Base-by-base conservation (phyloP, 92 coral and sea anemone genomes). In the Porites evermanni region DNA sequence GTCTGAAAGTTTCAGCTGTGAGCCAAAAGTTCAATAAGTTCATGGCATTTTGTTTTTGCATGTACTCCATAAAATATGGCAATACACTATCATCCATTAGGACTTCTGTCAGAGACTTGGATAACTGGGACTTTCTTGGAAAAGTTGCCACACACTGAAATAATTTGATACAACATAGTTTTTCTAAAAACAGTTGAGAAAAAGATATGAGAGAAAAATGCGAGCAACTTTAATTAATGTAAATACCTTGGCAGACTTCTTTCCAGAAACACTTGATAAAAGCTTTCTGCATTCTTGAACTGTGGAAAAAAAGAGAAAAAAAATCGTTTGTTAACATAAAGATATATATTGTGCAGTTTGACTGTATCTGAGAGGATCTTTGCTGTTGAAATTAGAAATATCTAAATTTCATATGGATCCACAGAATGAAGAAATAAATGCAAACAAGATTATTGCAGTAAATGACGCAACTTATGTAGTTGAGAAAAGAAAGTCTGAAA, bases 1-100 rank as follows among this genome's bases (percentile, higher is more conserved):
- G 89, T 63, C 92, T 82, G 77, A 97, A 97, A 9, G 98, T 97
- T 82, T 97, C 99, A 12, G 96, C 91, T 14, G 99, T 95, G 1
- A 97, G 94, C 99, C 99, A 97, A 81, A 95, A 97, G 91, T 97
- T 97, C 53, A 97, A 88, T 47, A 97, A 64, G 77, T 95, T 95
- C 56, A 84, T 90, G 14, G 98, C 98, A 83, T 87, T 92, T 75
- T 95, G 98, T 59, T 90, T 91, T 70, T 95, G 98, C 93, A 97
- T 91, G 87, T 78, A 97, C 79, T 97, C 99, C 97, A 97, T 93
- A 54, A 97, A 97, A 70, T 93, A 92, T 5, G 98, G 98, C 67
- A 97, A 88, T 50, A 97, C 95, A n/a, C 95, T 81, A 83, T 93
- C 98, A 85, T 97, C 99, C 64, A 97, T 88, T 26, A 97, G 86